These are phyloP conservation scores for Vulpes vulpes DNA, from an alignment of 2,113 vertebrate genomes.

Conservation along the genomic window DNA sequence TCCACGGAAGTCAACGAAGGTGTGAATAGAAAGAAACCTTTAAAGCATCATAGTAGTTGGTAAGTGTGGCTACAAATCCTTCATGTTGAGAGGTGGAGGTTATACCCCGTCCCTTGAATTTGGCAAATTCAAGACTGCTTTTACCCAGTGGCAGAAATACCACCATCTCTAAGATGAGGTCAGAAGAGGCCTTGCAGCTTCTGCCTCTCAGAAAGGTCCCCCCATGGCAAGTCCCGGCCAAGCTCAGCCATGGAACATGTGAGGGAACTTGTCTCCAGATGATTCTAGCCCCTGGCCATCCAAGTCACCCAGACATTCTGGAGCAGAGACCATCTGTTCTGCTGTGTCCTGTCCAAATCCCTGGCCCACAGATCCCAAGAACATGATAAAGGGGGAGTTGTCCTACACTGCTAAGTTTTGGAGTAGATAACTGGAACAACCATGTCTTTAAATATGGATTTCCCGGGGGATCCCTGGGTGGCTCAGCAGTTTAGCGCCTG, in stretches of 20 bases:
- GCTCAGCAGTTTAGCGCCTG: too few species aligned
- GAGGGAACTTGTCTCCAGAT: neutral
- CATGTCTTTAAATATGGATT: neutral
- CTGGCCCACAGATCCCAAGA: neutral
- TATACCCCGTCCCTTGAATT: neutral
- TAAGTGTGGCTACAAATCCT: neutral
- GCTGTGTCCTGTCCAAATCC: too few species aligned
- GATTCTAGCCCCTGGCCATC: neutral
- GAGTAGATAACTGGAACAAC: neutral
- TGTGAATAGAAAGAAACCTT: neutral
- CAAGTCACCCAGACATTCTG: too few species aligned
- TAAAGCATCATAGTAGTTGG: neutral
- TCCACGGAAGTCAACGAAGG: neutral
- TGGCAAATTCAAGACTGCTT: fast-evolving
- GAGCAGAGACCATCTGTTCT: neutral
- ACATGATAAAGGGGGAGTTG: too few species aligned
- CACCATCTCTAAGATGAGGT: neutral
- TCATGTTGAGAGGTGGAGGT: neutral
- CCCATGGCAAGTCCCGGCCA: fast-evolving
- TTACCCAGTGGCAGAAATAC: fast-evolving
- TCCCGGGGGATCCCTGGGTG: neutral
- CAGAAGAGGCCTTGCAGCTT: neutral
- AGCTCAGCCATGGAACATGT: neutral
- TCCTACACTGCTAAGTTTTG: neutral
- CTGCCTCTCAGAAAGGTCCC: neutral